Evolutionary conservation across 53 echinoderm and acorn worm species (phyloP).

Genomic region (Temnopleurus reevesii): DNA sequence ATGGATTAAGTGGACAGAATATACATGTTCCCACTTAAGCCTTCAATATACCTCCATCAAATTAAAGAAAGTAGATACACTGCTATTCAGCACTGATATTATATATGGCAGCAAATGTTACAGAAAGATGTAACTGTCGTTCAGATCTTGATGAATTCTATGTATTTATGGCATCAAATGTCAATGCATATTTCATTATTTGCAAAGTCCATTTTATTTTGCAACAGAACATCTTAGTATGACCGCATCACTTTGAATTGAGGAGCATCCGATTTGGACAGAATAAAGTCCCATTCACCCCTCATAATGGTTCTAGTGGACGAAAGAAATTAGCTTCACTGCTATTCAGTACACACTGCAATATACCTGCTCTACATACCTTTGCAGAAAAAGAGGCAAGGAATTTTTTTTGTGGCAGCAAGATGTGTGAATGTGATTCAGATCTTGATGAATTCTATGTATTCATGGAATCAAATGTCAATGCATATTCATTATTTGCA

Average conservation of each 20-base stretch:
- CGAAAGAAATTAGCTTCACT: neutral
- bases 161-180: neutral
- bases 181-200: neutral
- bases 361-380: neutral
- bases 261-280: too few relatives aligned
- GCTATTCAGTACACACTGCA: neutral
- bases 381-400: neutral
- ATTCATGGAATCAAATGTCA: neutral
- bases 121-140: too few relatives aligned
- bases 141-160: too few relatives aligned
- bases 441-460: too few relatives aligned
- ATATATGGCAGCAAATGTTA: too few relatives aligned
- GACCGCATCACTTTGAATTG: slow-evolving; percentile 10
- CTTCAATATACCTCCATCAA: neutral
- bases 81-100: neutral
- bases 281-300: neutral
- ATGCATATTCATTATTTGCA: neutral
- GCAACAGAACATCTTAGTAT: neutral
- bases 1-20: neutral
- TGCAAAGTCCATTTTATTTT: neutral
- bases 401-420: too few relatives aligned
- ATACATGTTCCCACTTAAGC: too few relatives aligned
- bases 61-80: neutral
- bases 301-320: neutral
- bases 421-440: too few relatives aligned